Evolutionary conservation across 37 sponge, comb jelly and placozoan species (phyloP).

Genomic region (Amphimedon queenslandica): DNA sequence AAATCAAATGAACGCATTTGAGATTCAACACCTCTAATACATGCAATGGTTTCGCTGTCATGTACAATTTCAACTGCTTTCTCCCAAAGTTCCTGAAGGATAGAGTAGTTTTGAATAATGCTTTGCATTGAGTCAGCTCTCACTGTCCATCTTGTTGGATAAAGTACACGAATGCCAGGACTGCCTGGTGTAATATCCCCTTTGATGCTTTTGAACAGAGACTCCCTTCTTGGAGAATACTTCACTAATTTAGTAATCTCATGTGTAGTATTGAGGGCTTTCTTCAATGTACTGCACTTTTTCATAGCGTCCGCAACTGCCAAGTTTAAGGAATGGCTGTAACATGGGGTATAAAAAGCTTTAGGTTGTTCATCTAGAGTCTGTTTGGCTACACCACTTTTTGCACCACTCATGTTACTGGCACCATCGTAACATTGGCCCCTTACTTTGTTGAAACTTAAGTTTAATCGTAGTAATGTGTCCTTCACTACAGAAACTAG

Average conservation of each 20-base stretch:
- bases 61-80: constrained; percentile 14
- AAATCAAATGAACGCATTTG: constrained; percentile 53
- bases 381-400: constrained; percentile 40
- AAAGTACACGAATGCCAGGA: constrained; percentile 29
- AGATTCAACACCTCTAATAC: constrained; percentile 30
- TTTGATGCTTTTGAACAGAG: constrained; percentile 15
- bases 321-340: constrained; percentile 30
- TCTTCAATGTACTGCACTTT: constrained; percentile 16
- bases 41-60: constrained; percentile 16
- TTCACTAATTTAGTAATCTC: constrained; percentile 50
- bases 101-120: constrained; percentile 33
- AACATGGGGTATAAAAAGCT: constrained; percentile 32
- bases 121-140: constrained; percentile 36
- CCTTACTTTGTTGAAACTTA: constrained; percentile 7
- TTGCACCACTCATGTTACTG: constrained; percentile 40
- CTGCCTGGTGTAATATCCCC: neutral
- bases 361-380: constrained; percentile 27
- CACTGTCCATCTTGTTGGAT: constrained; percentile 58
- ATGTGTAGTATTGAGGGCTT: constrained; percentile 21
- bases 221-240: constrained; percentile 33
- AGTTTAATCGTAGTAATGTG: constrained; percentile 33
- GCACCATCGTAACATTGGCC: constrained; percentile 67
- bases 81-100: constrained; percentile 37
- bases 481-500: constrained; percentile 31
- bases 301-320: constrained; percentile 28